Evolutionary conservation across 2,888 invertebrate species (phyloP), one percentile per base, ranked within the genome.

Genomic region (Drosophila helvetica): DNA sequence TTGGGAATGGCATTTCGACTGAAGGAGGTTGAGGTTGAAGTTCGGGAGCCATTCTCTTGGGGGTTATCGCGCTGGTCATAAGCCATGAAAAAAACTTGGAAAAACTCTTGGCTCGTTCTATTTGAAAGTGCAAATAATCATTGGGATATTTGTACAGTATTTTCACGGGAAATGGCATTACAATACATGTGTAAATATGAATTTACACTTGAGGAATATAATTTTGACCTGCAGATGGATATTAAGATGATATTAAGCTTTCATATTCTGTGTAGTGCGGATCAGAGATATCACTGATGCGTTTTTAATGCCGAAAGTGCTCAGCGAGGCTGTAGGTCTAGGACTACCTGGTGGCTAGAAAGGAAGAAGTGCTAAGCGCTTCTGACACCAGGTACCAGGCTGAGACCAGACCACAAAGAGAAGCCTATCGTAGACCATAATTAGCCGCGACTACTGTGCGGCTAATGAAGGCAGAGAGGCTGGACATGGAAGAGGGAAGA

Each of bases 231-330:
- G 22, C 43, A 25, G 7, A 7, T 22, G 17, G 19, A 56, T 1
- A 27, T 55, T 38, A 38, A 38, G 38, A 38, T 38, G n/a, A 38
- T 38, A 38, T 38, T 38, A 42, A n/a, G 25, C 27, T n/a, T 25
- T 9, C 12, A 22, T 22, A 22, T 42, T 19, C 42, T 18, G 12
- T 30, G 7, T 19, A 38, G 42, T 9, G 46, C 46, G 54, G 64
- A 68, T 69, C 43, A 48, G 10, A 50, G 43, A 33, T 46, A 55
- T 56, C 56, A 19, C 30, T 48, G 73, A 79, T 84, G 76, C 46
- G 46, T 70, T 81, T 81, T 80, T 81, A 84, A 80, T 79, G 70
- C 60, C 62, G 19, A 57, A 43, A 56, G 33, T 27, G 38, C 22
- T 33, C 38, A n/a, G 38, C 10, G 47, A 19, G 30, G 9, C 33